A percentile compares a stretch with the other conserved stretches of the same genome.
These are phyloP conservation scores for Oryzias melastigma DNA, from an alignment of 2,113 vertebrate species.

Conservation along the genomic window DNA sequence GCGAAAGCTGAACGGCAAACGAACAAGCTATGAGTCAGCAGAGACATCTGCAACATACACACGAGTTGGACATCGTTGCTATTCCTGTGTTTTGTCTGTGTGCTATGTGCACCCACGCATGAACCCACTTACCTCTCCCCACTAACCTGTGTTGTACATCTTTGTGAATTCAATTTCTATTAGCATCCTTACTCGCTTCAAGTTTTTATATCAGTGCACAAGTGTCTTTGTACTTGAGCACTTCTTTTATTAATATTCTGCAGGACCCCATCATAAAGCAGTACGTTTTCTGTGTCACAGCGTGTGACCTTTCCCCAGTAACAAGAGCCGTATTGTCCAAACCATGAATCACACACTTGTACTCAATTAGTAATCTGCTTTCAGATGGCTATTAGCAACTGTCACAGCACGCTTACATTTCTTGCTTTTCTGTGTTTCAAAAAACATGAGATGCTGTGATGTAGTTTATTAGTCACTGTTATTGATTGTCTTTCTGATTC, in stretches of 20 bases:
- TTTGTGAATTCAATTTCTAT: slow-evolving; percentile 37
- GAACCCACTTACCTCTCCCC: slow-evolving; percentile 68
- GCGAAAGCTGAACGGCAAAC: slow-evolving; percentile 72
- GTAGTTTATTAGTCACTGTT: slow-evolving; percentile 58
- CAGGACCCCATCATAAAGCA: slow-evolving; percentile 9
- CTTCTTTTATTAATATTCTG: too few species aligned
- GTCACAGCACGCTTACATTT: slow-evolving; percentile 36
- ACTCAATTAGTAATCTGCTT: slow-evolving; percentile 56
- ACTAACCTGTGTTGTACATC: slow-evolving; percentile 54
- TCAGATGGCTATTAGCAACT: slow-evolving; percentile 45
- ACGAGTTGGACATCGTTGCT: slow-evolving; percentile 54
- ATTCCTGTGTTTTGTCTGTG: slow-evolving; percentile 67
- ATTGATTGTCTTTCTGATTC: slow-evolving; percentile 24
- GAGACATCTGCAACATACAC: slow-evolving; percentile 63
- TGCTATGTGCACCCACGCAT: slow-evolving; percentile 64
- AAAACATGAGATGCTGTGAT: slow-evolving; percentile 46
- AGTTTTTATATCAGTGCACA: slow-evolving; percentile 6
- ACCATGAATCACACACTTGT: slow-evolving; percentile 55
- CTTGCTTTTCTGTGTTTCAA: slow-evolving; percentile 26
- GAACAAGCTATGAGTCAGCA: slow-evolving; percentile 73
- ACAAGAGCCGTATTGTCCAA: slow-evolving; percentile 51
- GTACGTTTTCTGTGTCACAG: slow-evolving; percentile 40
- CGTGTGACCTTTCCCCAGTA: slow-evolving; percentile 36
- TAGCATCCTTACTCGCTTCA: slow-evolving; percentile 51
- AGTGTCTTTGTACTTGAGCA: background rate